Evolutionary conservation across 2,888 invertebrate species (phyloP).

Genomic region (Cheilosia pagana): DNA sequence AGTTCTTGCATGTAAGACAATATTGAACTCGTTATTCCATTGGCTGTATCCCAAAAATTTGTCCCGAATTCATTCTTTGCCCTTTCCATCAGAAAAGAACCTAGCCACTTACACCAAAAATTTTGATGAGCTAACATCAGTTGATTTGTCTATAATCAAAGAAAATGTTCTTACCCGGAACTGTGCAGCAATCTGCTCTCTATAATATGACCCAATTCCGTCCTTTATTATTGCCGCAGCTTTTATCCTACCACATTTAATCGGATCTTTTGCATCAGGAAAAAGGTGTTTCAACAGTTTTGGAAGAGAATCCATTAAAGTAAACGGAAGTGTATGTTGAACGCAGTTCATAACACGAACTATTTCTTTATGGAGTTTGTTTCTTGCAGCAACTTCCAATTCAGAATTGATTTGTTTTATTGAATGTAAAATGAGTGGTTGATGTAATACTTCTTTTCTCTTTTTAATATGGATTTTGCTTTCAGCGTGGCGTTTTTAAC

Average conservation of each 20-base stretch:
- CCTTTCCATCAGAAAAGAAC: no score
- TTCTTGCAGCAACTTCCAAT: no score
- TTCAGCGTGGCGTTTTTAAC: background rate
- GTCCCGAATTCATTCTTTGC: background rate
- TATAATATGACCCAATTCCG: conserved; percentile 5
- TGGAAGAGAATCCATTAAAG: no score
- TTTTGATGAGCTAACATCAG: conserved; percentile 22
- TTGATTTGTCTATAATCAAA: conserved; percentile 61
- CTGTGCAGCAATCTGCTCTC: background rate
- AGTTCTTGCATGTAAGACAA: conserved; percentile 7
- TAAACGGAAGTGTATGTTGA: no score
- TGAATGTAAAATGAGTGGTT: no score
- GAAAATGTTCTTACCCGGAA: conserved; percentile 34
- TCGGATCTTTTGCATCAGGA: background rate
- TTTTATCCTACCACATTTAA: conserved; percentile 5
- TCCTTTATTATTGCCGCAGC: background rate
- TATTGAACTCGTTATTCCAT: conserved; percentile 14
- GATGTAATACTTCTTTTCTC: no score
- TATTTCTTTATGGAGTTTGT: no score
- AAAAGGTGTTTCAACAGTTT: no score
- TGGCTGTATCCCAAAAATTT: background rate
- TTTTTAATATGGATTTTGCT: background rate
- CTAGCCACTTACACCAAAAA: conserved; percentile 41
- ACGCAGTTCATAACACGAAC: no score
- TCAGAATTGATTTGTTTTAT: no score